Evolutionary conservation across 2,888 invertebrate genomes (phyloP), one percentile per base, ranked within the genome.

Genomic region (Lacanobia wlatinum): DNA sequence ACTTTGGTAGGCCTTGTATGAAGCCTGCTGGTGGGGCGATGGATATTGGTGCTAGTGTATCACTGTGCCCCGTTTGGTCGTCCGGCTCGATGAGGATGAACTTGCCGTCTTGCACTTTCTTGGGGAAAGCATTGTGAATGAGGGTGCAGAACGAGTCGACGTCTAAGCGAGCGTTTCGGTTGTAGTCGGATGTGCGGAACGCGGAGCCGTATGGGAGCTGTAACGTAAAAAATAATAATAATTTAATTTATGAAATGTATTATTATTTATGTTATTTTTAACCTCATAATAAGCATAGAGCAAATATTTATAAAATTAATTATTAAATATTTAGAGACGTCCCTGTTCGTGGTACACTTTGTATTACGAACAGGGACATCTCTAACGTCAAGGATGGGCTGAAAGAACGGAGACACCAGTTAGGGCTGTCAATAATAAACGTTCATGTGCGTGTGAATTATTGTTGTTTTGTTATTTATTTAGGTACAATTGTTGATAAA

Each of bases 81-180:
- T 93, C 91, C 18, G 89, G 83, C 53, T 92, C 89, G 23, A 89
- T 81, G 4, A 90, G 87, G 2, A 95, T 74, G 60, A 96, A 94
- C 74, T 89, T 92, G 8, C 96, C 95, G 78, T 95, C 90, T 84
- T 92, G 89, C 2, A 95, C 90, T 0, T 93, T 89, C 78, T 93
- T 92, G 0, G 96, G 96, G 23, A 96, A 92, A 0, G 92, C 92
- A 50, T 89, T 90, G 50, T 95, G 93, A 60, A 96, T 94, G 61
- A 95, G 88, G 28, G 84, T 85, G 82, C 96, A 96, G 79, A 96
- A 95, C 0, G 94, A 92, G 18, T 92, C 86, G 1, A 93, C 88
- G 79, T 93, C 87, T 53, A 92, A 89, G 2, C 81, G 80, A 28
- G 88, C 80, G 58, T 71, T 76, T n/a, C 59, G 59, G 23, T 80